These are phyloP conservation scores for Phoxinus phoxinus DNA, from an alignment of 2,113 vertebrate genomes.

Conservation along the genomic window DNA sequence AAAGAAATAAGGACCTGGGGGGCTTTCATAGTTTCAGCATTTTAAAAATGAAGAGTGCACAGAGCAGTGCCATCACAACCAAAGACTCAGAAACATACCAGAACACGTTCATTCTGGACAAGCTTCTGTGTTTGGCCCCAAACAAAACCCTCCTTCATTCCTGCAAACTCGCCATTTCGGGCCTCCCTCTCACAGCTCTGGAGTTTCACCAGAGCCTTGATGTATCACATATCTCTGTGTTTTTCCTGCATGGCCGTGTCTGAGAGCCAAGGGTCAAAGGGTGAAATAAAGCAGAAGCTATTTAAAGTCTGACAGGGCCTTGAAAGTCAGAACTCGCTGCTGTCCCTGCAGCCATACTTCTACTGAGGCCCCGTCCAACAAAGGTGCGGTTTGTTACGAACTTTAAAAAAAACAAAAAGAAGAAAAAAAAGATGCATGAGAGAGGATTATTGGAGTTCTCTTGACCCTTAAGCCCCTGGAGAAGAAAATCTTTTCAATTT, in stretches of 20 bases:
- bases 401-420: conserved; percentile 57
- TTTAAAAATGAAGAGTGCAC: background rate
- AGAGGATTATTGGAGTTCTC: conserved; percentile 76
- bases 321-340: conserved; percentile 72
- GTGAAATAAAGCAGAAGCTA: conserved; percentile 81
- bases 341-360: conserved; percentile 63
- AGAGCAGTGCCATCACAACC: background rate
- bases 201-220: conserved; percentile 71
- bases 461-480: conserved; percentile 77
- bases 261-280: conserved; percentile 74
- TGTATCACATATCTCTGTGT: conserved; percentile 80
- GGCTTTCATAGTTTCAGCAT: background rate
- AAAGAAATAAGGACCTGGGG: background rate
- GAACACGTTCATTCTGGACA: background rate
- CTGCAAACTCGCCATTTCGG: conserved; percentile 73
- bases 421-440: conserved; percentile 66
- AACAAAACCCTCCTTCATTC: conserved; percentile 73
- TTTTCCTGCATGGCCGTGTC: conserved; percentile 78
- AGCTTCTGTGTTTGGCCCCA: background rate
- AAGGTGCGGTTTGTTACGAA: conserved; percentile 80
- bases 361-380: conserved; percentile 73
- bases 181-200: conserved; percentile 66
- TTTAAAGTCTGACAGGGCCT: conserved; percentile 79
- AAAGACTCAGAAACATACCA: background rate
- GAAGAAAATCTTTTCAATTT: conserved; percentile 71